Evolutionary conservation across 2,797 vertebrate species (phyloP), one percentile per base, ranked within the genome.

Genomic region (Lates japonicus): DNA sequence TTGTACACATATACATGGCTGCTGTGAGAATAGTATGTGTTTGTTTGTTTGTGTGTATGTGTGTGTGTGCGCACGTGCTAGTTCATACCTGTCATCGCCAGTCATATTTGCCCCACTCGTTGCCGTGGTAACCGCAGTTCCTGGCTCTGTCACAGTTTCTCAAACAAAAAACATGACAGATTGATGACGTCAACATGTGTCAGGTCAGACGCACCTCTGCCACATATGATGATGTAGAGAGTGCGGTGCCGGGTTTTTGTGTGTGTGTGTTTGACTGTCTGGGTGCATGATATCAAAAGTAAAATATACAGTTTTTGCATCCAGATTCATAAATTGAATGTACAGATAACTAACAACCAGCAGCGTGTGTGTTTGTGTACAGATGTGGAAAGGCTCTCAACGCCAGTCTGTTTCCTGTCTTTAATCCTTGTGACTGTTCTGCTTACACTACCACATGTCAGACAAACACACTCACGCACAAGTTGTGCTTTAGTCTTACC

Each of bases 381-480:
- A 69, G 66, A 80, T 79, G 72, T 61, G 37, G 62, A 76, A 71
- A 74, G 42, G 49, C 35, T 48, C 76, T 86, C 49, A 62, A 48
- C 0, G 7, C 12, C 67, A 58, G 55, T 70, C 83, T 90, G 76
- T 80, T 89, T 92, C 86, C 88, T 91, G 86, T 81, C 75, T 86
- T 86, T 88, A 88, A 90, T 90, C 88, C 81, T 31, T 2, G 10
- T 48, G 72, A 81, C 68, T 85, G 71, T 81, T 86, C 76, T 79
- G 81, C 82, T 86, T 79, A 74, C 49, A 61, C 79, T 61, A 81
- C 74, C 76, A 82, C 86, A 74, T 82, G 79, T 74, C 76, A 63
- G 51, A 75, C 31, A 75, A 31, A 65, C 69, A 60, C 73, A 60
- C 59, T 2, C 76, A 64, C 70, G 48, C 75, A 75, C 65, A 80